Conservation (phyloP, 2,888 invertebrate genomes). For the Drosophila percnosoma region DNA sequence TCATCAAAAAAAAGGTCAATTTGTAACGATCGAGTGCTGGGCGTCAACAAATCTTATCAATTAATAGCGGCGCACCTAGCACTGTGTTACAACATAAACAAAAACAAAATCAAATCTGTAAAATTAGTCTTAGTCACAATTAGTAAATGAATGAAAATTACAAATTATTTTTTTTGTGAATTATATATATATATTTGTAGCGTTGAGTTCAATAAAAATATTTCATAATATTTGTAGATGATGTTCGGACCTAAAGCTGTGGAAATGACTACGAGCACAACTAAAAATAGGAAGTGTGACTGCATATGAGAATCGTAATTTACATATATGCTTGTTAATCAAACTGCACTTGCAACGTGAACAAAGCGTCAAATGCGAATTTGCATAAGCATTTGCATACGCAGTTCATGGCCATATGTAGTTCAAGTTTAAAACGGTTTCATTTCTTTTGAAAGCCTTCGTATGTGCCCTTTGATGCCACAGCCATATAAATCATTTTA, state of each 20-base stretch:
- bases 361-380: background rate
- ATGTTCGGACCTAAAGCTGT: slow-evolving; percentile 13
- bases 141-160: background rate
- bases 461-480: slow-evolving; percentile 23
- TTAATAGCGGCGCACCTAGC: slow-evolving; percentile 37
- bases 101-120: background rate
- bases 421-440: background rate
- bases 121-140: background rate
- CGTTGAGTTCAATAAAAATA: slow-evolving; percentile 55
- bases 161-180: background rate
- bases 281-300: slow-evolving; percentile 6
- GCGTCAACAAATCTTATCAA: slow-evolving; percentile 77
- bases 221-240: slow-evolving; percentile 51
- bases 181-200: slow-evolving; percentile 20
- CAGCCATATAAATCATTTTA: slow-evolving; percentile 61
- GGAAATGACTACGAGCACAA: background rate
- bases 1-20: slow-evolving; percentile 43
- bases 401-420: background rate
- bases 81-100: slow-evolving; percentile 7
- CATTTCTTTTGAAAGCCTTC: slow-evolving; percentile 17
- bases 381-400: background rate
- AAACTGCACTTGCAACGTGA: background rate
- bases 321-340: background rate
- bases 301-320: background rate
- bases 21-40: slow-evolving; percentile 48